phyloP scores from a whole-genome alignment of 1,140 invertebrate genomes.

The Oreohelix idahoensis region DNA sequence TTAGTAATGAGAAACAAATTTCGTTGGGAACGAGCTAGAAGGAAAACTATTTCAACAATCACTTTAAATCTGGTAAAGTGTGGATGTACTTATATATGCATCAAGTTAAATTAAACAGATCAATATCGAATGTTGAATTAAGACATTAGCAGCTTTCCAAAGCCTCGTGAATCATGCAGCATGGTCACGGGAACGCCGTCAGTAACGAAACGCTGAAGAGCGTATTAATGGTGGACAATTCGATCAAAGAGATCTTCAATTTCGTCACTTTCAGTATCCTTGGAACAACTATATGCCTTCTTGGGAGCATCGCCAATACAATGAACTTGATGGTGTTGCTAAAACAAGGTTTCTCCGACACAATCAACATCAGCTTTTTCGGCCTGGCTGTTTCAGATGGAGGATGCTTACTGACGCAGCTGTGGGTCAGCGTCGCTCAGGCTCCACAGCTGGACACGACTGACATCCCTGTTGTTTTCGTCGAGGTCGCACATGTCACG shows the following conservation, averaged over 20 bases:
- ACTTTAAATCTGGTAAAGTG: no score
- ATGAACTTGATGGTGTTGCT: slow-evolving; percentile 23
- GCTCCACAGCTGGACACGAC: slow-evolving; percentile 86
- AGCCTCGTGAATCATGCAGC: no score
- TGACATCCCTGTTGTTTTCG: slow-evolving; percentile 88
- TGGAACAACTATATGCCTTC: background rate
- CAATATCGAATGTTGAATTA: no score
- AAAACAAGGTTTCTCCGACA: slow-evolving; percentile 17
- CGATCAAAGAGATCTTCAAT: background rate
- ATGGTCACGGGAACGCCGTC: no score
- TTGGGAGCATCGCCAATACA: slow-evolving; percentile 17
- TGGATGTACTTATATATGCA: no score
- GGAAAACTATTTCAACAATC: no score
- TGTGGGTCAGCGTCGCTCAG: slow-evolving; percentile 72
- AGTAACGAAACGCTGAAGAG: no score
- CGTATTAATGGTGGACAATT: background rate
- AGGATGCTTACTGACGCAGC: background rate
- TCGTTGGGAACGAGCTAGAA: no score
- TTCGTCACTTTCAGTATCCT: background rate
- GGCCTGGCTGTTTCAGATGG: background rate
- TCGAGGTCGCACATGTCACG: slow-evolving; percentile 94
- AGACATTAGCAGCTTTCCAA: no score
- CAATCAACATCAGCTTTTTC: slow-evolving; percentile 19
- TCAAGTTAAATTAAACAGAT: no score
- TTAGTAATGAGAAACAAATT: no score